A percentile compares a stretch with the other conserved stretches of the same genome.
phyloP scores from a whole-genome alignment of 2,888 invertebrate species.

The Pristionchus japonicus region DNA sequence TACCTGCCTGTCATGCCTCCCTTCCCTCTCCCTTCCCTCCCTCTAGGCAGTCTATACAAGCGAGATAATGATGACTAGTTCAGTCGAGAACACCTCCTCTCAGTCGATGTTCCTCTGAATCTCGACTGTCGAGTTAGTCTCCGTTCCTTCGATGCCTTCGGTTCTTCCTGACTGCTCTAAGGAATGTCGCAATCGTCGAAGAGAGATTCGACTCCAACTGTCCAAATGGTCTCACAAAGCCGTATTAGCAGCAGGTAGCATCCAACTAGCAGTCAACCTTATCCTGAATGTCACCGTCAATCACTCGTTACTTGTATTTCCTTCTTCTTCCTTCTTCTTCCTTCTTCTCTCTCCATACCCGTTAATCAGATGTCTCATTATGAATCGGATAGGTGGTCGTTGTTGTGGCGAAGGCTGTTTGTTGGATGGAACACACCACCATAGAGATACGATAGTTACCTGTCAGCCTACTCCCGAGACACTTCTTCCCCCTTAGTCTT shows the following conservation, averaged over 20 bases:
- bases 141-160: not conserved
- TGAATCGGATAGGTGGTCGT: not conserved
- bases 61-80: constrained; percentile 20
- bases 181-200: not conserved
- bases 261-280: not conserved
- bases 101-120: not conserved
- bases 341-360: not conserved
- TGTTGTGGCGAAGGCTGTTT: not conserved
- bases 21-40: not conserved
- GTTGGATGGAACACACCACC: no score
- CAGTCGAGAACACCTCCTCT: not conserved
- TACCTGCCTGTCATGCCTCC: not conserved
- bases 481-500: not conserved
- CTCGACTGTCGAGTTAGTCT: no score
- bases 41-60: not conserved
- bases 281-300: not conserved
- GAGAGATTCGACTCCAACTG: constrained; percentile 16
- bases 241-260: not conserved
- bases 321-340: constrained; percentile 9
- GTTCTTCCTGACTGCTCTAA: not conserved
- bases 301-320: not conserved
- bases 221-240: constrained; percentile 21
- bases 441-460: not conserved
- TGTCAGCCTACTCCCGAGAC: not conserved
- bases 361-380: constrained; percentile 35